Conservation (phyloP, 2,888 invertebrate species). For the Conistra vaccinii region DNA sequence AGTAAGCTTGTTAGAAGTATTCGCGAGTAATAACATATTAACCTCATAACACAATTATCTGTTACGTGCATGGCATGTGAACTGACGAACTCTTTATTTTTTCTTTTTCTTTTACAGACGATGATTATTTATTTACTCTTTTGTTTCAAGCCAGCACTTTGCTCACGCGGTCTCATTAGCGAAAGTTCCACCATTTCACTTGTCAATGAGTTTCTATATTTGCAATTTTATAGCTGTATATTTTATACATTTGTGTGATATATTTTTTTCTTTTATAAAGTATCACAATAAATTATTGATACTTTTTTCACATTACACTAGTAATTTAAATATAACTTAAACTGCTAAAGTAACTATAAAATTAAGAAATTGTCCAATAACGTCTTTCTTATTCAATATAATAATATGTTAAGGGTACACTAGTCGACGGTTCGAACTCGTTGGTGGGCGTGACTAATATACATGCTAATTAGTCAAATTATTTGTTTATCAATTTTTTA, state of each 20-base stretch:
- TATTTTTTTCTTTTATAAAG: too few relatives aligned
- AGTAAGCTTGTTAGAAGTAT: conserved; percentile 14
- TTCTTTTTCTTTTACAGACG: not conserved
- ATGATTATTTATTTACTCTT: conserved; percentile 38
- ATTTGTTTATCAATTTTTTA: too few relatives aligned
- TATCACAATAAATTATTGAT: too few relatives aligned
- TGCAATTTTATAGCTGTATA: not conserved
- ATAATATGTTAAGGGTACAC: too few relatives aligned
- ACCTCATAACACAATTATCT: conserved; percentile 30
- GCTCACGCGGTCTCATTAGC: conserved; percentile 24
- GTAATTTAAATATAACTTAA: too few relatives aligned
- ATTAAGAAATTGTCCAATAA: too few relatives aligned
- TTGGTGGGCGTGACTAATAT: too few relatives aligned
- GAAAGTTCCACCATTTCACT: not conserved
- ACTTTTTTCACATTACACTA: too few relatives aligned
- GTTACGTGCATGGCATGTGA: conserved; percentile 20
- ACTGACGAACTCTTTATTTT: not conserved
- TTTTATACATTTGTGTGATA: not conserved
- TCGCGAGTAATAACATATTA: conserved; percentile 8
- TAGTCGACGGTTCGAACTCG: too few relatives aligned
- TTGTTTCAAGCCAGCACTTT: conserved; percentile 28
- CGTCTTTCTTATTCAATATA: too few relatives aligned
- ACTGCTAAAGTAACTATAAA: too few relatives aligned
- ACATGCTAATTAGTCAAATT: too few relatives aligned
- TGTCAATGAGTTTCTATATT: conserved; percentile 12